Conservation (phyloP, 1,140 invertebrate species). For the Homalodisca vitripennis region DNA sequence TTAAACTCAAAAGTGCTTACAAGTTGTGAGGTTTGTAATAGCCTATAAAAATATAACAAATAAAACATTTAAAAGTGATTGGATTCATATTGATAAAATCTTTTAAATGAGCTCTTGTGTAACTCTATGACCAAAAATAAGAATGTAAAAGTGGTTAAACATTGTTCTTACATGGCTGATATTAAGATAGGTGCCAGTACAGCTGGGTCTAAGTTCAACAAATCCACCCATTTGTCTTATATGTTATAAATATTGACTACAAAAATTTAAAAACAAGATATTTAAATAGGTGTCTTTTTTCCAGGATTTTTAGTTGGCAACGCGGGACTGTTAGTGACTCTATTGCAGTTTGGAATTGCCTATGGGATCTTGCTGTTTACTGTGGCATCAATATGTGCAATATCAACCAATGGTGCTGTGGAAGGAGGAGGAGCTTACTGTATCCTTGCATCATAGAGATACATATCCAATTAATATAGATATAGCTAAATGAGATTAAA, state of each 20-base stretch:
- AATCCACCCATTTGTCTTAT: neutral
- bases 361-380: conserved; percentile 95
- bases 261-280: neutral
- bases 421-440: conserved; percentile 99
- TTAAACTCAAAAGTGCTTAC: no score
- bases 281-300: conserved; percentile 44
- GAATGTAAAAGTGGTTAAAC: no score
- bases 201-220: neutral
- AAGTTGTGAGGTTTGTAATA: no score
- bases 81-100: no score
- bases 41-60: no score
- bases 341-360: conserved; percentile 86
- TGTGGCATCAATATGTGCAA: conserved; percentile 96
- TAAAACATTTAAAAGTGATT: no score
- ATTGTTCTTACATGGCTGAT: neutral
- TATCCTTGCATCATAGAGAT: no score
- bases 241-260: neutral
- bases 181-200: neutral
- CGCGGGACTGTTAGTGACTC: conserved; percentile 84
- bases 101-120: no score
- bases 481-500: no score
- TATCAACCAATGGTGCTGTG: conserved; percentile 98
- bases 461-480: no score
- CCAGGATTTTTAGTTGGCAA: conserved; percentile 96
- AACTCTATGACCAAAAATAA: no score